A percentile compares a stretch with the other conserved stretches of the same genome.
These are phyloP conservation scores for Blastobasis adustella DNA, from an alignment of 2,888 invertebrate species.

Conservation along the genomic window DNA sequence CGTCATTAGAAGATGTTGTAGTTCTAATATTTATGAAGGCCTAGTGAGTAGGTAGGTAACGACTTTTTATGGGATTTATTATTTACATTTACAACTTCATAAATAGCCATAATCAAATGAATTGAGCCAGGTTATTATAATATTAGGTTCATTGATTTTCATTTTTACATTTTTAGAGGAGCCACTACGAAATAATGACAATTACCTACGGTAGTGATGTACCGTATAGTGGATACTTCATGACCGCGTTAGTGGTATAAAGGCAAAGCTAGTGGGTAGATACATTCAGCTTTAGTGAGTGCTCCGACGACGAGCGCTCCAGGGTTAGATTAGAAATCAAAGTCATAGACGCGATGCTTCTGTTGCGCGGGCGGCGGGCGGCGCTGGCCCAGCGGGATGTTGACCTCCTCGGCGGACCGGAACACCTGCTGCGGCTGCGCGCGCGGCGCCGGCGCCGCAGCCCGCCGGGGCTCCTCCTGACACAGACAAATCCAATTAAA, in stretches of 20 bases:
- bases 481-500: too few relatives aligned
- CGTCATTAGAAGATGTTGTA: too few relatives aligned
- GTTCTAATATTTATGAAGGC: too few relatives aligned
- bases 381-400: slow-evolving; percentile 88
- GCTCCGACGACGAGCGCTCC: not conserved
- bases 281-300: not conserved
- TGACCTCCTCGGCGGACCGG: slow-evolving; percentile 89
- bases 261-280: too few relatives aligned
- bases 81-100: too few relatives aligned
- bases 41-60: too few relatives aligned
- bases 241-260: not conserved
- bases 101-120: too few relatives aligned
- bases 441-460: slow-evolving; percentile 36
- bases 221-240: not conserved
- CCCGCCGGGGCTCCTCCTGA: slow-evolving; percentile 34
- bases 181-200: not conserved
- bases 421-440: slow-evolving; percentile 80
- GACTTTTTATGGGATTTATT: too few relatives aligned
- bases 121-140: not conserved
- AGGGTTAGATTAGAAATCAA: slow-evolving; percentile 45
- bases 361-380: slow-evolving; percentile 67
- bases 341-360: slow-evolving; percentile 49
- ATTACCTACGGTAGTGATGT: not conserved
- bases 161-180: not conserved
- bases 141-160: not conserved